phyloP scores from a whole-genome alignment of 2,113 vertebrate genomes.

The Buteo buteo region DNA sequence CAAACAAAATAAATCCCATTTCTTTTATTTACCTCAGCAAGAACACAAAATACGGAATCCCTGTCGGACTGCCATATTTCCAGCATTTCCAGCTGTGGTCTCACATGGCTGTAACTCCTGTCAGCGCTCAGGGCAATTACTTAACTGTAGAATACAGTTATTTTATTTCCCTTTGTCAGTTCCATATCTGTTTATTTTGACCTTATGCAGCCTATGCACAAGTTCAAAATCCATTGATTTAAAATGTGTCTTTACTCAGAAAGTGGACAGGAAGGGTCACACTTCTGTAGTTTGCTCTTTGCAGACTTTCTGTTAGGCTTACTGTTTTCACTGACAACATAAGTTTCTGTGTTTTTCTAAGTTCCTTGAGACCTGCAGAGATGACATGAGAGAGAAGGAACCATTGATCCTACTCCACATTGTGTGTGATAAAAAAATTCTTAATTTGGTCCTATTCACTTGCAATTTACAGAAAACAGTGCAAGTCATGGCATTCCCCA shows the following conservation, averaged over 20 bases:
- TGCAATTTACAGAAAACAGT: neutral
- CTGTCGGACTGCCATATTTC: neutral
- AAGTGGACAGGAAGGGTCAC: neutral
- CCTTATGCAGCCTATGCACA: neutral
- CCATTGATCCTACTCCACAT: neutral
- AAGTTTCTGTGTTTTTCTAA: neutral
- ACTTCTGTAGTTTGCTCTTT: neutral
- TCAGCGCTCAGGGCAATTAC: neutral
- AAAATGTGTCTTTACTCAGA: neutral
- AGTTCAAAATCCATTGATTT: neutral
- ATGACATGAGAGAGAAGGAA: neutral
- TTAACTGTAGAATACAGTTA: neutral
- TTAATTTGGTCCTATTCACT: neutral
- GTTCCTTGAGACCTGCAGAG: neutral
- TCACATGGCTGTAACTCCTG: neutral
- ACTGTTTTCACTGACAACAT: neutral
- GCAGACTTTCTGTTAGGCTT: neutral
- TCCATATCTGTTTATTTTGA: neutral
- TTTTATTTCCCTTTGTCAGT: neutral
- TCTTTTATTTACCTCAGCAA: neutral
- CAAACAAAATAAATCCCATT: neutral
- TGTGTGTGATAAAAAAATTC: neutral
- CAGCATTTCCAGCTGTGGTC: neutral
- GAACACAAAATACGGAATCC: neutral
- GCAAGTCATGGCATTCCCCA: neutral